Percentiles rank a stretch among this genome's conserved stretches.
phyloP scores from a whole-genome alignment of 2,113 vertebrate genomes.

The Heterochromis multidens region DNA sequence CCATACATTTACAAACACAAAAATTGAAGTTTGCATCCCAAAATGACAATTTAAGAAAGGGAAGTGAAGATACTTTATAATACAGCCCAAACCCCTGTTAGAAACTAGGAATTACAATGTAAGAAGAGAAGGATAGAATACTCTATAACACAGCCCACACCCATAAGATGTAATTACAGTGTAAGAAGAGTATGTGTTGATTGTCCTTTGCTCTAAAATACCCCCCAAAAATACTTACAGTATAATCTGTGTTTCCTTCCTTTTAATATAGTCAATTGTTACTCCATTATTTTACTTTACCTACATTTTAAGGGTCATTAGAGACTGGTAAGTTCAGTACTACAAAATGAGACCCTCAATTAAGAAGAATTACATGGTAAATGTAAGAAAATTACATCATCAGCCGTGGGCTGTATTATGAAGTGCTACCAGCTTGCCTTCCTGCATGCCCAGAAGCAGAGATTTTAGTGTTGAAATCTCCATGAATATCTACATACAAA shows the following conservation, averaged over 20 bases:
- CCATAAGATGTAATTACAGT: no score
- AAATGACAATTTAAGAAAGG: background rate
- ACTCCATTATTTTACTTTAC: no score
- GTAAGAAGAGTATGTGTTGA: background rate
- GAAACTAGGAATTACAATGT: background rate
- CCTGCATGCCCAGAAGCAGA: background rate
- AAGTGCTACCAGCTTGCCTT: background rate
- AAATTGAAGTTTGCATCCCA: background rate
- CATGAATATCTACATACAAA: background rate
- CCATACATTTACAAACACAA: background rate
- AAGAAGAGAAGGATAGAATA: rapidly evolving
- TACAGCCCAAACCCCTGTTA: background rate
- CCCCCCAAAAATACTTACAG: background rate
- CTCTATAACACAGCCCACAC: background rate
- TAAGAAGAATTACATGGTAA: background rate
- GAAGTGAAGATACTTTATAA: background rate
- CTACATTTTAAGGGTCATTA: no score
- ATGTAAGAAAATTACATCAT: background rate
- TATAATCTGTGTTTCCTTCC: rapidly evolving
- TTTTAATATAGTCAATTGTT: background rate
- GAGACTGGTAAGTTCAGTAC: no score
- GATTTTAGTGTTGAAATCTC: background rate
- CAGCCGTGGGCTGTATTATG: background rate
- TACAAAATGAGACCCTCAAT: background rate
- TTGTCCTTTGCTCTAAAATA: background rate